Evolutionary conservation across 2,113 vertebrate genomes (phyloP).

Genomic region (Crotalus helleri): DNA sequence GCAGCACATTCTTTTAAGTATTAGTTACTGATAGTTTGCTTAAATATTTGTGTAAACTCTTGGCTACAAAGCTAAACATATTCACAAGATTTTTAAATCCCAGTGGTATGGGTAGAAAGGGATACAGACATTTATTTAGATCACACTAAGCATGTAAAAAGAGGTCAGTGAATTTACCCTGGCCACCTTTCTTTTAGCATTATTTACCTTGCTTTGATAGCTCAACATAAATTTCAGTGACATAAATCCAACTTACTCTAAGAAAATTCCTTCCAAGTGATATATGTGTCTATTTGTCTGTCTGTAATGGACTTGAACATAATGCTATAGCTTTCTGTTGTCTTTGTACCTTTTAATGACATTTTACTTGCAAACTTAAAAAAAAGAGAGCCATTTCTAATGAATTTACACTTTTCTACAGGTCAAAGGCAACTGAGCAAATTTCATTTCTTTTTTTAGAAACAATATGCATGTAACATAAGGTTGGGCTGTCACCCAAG

Average conservation of each 20-base stretch:
- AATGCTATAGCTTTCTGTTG: background rate
- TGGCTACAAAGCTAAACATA: slow-evolving; percentile 59
- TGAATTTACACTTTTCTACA: background rate
- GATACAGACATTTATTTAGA: slow-evolving; percentile 45
- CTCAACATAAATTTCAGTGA: background rate
- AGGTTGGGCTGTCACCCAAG: background rate
- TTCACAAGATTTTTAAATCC: slow-evolving; percentile 44
- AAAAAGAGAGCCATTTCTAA: background rate
- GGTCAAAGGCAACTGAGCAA: background rate
- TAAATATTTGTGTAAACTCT: slow-evolving; percentile 68
- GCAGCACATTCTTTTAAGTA: slow-evolving; percentile 67
- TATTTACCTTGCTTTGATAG: slow-evolving; percentile 1
- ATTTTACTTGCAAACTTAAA: background rate
- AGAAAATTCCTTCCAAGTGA: background rate
- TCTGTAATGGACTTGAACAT: background rate
- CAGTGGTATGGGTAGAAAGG: slow-evolving; percentile 19
- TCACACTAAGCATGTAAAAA: slow-evolving; percentile 38
- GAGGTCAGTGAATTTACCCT: background rate
- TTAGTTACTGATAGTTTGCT: slow-evolving; percentile 64
- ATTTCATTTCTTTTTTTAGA: background rate
- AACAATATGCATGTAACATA: background rate
- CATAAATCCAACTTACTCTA: background rate
- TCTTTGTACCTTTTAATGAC: background rate
- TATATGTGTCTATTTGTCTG: background rate
- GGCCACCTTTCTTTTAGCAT: slow-evolving; percentile 1